These are phyloP conservation scores for Cyprinodon variegatus DNA, from an alignment of 2,113 vertebrate genomes.

Conservation along the genomic window DNA sequence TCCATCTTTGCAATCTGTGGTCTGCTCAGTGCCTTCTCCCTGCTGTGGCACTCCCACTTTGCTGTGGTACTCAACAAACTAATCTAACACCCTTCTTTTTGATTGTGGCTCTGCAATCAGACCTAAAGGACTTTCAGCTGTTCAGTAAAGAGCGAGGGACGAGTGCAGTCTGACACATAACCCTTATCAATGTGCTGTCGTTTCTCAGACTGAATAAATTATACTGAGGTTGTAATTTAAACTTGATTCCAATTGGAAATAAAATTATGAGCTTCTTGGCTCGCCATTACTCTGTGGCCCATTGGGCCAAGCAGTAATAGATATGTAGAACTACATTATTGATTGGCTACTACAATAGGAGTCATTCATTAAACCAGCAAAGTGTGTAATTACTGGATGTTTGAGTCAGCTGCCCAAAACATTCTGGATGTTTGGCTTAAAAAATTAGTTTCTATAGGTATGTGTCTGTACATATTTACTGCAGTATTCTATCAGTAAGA, in stretches of 20 bases:
- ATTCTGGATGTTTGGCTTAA: constrained; percentile 44
- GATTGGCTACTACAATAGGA: constrained; percentile 37
- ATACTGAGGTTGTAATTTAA: constrained; percentile 44
- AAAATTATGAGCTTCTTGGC: constrained; percentile 41
- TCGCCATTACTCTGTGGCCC: constrained; percentile 39
- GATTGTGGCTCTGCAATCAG: constrained; percentile 52
- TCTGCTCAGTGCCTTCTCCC: constrained; percentile 51
- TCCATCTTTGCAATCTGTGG: constrained; percentile 18
- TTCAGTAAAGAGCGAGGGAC: constrained; percentile 50
- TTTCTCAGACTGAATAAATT: constrained; percentile 47
- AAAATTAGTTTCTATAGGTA: neutral
- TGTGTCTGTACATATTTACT: neutral
- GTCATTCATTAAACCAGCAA: constrained; percentile 50
- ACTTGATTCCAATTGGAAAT: constrained; percentile 44
- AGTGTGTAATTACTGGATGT: constrained; percentile 45
- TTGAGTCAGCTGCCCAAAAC: constrained; percentile 40
- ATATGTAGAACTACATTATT: constrained; percentile 64
- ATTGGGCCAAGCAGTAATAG: constrained; percentile 42
- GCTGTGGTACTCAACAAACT: constrained; percentile 24
- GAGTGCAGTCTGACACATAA: constrained; percentile 46
- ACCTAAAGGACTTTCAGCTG: constrained; percentile 49
- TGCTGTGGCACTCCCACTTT: constrained; percentile 22
- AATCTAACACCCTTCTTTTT: constrained; percentile 31
- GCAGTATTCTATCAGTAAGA: neutral
- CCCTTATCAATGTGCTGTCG: constrained; percentile 21